phyloP scores from a whole-genome alignment of 1,140 invertebrate species.

The Zaprionus camerounensis region DNA sequence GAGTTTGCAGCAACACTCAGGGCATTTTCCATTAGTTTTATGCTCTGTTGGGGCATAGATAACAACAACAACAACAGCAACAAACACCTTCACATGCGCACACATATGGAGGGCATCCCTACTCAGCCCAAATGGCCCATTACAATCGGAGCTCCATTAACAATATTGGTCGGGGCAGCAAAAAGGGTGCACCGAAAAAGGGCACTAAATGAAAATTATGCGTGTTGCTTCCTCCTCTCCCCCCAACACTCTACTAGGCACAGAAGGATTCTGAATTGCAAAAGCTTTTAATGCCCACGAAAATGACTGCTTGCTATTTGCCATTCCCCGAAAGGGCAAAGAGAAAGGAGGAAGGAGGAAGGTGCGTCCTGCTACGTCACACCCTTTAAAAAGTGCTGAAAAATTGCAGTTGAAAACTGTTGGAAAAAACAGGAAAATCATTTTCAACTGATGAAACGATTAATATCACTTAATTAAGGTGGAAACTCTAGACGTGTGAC shows the following conservation, averaged over 20 bases:
- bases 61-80: constrained; percentile 16
- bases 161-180: constrained; percentile 63
- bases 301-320: constrained; percentile 54
- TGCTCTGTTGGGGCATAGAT: constrained; percentile 43
- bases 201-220: constrained; percentile 77
- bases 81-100: constrained; percentile 50
- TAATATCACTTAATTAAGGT: constrained; percentile 84
- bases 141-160: constrained; percentile 75
- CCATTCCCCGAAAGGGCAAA: background rate
- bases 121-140: constrained; percentile 52
- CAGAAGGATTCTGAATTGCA: constrained; percentile 43
- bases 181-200: constrained; percentile 56
- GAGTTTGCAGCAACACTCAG: background rate
- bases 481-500: constrained; percentile 73
- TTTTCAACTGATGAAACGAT: constrained; percentile 50
- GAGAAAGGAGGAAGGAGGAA: background rate
- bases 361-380: background rate
- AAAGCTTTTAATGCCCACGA: constrained; percentile 73
- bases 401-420: constrained; percentile 17
- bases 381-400: constrained; percentile 18
- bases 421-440: constrained; percentile 3
- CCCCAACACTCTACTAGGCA: background rate
- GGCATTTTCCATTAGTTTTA: constrained; percentile 65
- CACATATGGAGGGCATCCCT: background rate
- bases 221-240: constrained; percentile 22